Base-by-base conservation (phyloP, 2,888 invertebrate genomes). In the Craniophora ligustri region DNA sequence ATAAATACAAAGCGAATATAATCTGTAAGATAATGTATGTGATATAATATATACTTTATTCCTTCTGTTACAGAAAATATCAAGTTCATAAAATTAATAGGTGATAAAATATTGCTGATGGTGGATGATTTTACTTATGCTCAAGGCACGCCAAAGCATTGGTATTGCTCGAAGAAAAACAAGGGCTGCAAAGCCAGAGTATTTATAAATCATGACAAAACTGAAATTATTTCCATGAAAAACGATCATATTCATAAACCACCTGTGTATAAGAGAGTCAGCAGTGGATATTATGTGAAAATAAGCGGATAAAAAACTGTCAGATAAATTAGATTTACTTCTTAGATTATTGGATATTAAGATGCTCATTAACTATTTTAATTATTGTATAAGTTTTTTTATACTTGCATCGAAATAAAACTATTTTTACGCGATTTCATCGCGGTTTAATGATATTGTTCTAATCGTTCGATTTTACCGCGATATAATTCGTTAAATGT, bases 301-400 rank as follows among this genome's bases (percentile, higher is more conserved):
- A n/a, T 26, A 26, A 1, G 8, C 11, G 40, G 19, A 5, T 66
- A 5, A 66, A 23, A 8, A 7, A 18, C 1, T 8, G 2, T 3
- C 0, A n/a, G 4, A n/a, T 5, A 26, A 4, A 26, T 2, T n/a
- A 1, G 26, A 26, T 2, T 19, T 6, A 5, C 6, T 6, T 19
- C 3, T 1, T n/a, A n/a, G n/a, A n/a, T n/a, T n/a, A n/a, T n/a
- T n/a, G n/a, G n/a, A n/a, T n/a, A n/a, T n/a, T n/a, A n/a, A n/a
- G n/a, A n/a, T n/a, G n/a, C n/a, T n/a, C n/a, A n/a, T n/a, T n/a
- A n/a, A n/a, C n/a, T n/a, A n/a, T n/a, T n/a, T n/a, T n/a, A n/a
- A n/a, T n/a, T n/a, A n/a, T n/a, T n/a, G n/a, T n/a, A n/a, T n/a
- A n/a, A n/a, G n/a, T n/a, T n/a, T n/a, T n/a, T n/a, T n/a, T n/a